Evolutionary conservation across 2,113 vertebrate genomes (phyloP), one percentile per base, ranked within the genome.

Genomic region (Istiophorus platypterus): DNA sequence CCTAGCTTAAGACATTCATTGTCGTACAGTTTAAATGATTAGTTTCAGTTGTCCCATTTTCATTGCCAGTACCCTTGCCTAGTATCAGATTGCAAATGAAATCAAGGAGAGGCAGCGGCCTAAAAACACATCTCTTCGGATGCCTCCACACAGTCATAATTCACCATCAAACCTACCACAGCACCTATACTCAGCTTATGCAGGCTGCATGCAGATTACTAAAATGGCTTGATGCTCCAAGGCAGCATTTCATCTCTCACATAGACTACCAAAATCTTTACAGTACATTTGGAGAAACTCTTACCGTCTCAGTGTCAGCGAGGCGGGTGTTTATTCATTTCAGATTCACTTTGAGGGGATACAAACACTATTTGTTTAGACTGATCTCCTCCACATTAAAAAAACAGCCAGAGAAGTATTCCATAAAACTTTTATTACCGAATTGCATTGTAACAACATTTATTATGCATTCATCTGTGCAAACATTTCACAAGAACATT

Each of bases 361-460:
- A 29, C 15, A 58, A 8, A 47, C n/a, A 24, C 13, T 0, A 9
- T 49, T 56, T 34, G 13, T 73, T 68, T 37, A 68, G 24, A 47
- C n/a, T 24, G 18, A 56, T 65, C 5, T 65, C 4, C 9, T 29
- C 58, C 47, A 45, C 20, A 27, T 27, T 13, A 49, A 70, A 73
- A 61, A 65, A 77, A 72, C 41, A 81, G 4, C n/a, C 34, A 67
- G 14, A 78, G 22, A 74, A 45, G 15, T 45, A 34, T 62, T 80
- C 47, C 68, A 82, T 78, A 89, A 89, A 88, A 81, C 51, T 70
- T 90, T 93, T 85, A 91, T 91, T 91, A 85, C 68, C 70, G 37
- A 84, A 88, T 77, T 84, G 54, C 59, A 84, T 80, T 84, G 64
- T 80, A 79, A 88, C 70, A 72, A 88, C 76, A 83, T 61, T 77